Base-by-base conservation (phyloP, 2,888 invertebrate genomes). In the Stictocephala bisonia region DNA sequence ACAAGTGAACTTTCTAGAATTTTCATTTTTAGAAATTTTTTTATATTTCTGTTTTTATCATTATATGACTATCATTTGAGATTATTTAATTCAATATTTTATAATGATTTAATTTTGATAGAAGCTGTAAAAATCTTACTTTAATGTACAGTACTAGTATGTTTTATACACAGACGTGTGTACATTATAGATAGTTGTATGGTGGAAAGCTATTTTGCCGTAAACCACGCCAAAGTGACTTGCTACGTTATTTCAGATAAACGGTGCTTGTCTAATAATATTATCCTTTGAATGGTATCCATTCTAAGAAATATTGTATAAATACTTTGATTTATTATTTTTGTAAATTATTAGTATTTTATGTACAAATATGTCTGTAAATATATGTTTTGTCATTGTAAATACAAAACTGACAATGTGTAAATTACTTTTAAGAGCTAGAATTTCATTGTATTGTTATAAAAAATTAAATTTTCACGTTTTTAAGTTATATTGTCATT, bases 101-200 rank as follows among this genome's bases (percentile, higher is more conserved):
- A n/a, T n/a, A n/a, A n/a, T n/a, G n/a, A n/a, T n/a, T n/a, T n/a
- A n/a, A n/a, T n/a, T n/a, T n/a, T n/a, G n/a, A n/a, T n/a, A n/a
- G n/a, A n/a, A n/a, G n/a, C n/a, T n/a, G n/a, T n/a, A n/a, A n/a
- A n/a, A n/a, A n/a, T n/a, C n/a, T n/a, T n/a, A n/a, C n/a, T n/a
- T n/a, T n/a, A n/a, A n/a, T n/a, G n/a, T n/a, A n/a, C n/a, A n/a
- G n/a, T n/a, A n/a, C n/a, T n/a, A n/a, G n/a, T n/a, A n/a, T n/a
- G n/a, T n/a, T n/a, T n/a, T n/a, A n/a, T n/a, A n/a, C n/a, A n/a
- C n/a, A n/a, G n/a, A n/a, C n/a, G n/a, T n/a, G n/a, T n/a, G n/a
- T n/a, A n/a, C n/a, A n/a, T n/a, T n/a, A n/a, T n/a, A 60, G 67
- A 64, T 76, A 73, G 71, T 29, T 84, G 56, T 56, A 56, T 24